A percentile compares a stretch with the other conserved stretches of the same genome.
These are phyloP conservation scores for Hylaeus volcanicus DNA, from an alignment of 1,140 invertebrate species.

Conservation along the genomic window DNA sequence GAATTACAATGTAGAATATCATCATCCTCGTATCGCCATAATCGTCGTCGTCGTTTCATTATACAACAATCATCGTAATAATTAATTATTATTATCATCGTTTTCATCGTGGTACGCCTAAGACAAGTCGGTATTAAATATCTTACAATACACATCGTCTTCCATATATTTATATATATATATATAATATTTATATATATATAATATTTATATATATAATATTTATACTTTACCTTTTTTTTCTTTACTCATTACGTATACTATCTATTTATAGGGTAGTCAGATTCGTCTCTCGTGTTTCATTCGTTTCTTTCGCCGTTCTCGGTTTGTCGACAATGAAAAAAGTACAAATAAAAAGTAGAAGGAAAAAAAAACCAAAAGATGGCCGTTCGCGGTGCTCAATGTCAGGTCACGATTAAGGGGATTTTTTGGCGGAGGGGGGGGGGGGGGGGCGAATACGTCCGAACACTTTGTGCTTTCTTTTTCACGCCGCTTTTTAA, in stretches of 20 bases:
- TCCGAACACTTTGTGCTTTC: slow-evolving; percentile 6
- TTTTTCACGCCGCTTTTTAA: neutral
- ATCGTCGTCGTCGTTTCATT: slow-evolving; percentile 59
- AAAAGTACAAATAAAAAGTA: slow-evolving; percentile 41
- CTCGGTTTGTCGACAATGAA: slow-evolving; percentile 48
- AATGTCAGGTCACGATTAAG: slow-evolving; percentile 51
- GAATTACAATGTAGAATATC: slow-evolving; percentile 69
- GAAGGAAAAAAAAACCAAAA: neutral
- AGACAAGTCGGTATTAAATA: slow-evolving; percentile 76
- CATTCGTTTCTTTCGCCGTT: slow-evolving; percentile 55
- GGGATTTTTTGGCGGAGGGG: neutral
- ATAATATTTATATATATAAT: slow-evolving; percentile 65
- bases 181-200: slow-evolving; percentile 73
- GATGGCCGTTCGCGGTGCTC: slow-evolving; percentile 39
- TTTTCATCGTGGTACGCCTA: slow-evolving; percentile 71
- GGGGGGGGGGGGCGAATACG: neutral
- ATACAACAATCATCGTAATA: slow-evolving; percentile 65
- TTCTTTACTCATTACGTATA: slow-evolving; percentile 51
- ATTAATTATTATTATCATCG: slow-evolving; percentile 68
- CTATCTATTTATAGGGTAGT: slow-evolving; percentile 74
- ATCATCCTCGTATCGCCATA: slow-evolving; percentile 54
- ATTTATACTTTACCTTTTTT: slow-evolving; percentile 70
- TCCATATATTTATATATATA: slow-evolving; percentile 69
- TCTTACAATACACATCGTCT: slow-evolving; percentile 77
- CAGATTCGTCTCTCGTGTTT: slow-evolving; percentile 70